These are phyloP conservation scores for Abrostola tripartita DNA, from an alignment of 2,888 invertebrate species.

Conservation along the genomic window DNA sequence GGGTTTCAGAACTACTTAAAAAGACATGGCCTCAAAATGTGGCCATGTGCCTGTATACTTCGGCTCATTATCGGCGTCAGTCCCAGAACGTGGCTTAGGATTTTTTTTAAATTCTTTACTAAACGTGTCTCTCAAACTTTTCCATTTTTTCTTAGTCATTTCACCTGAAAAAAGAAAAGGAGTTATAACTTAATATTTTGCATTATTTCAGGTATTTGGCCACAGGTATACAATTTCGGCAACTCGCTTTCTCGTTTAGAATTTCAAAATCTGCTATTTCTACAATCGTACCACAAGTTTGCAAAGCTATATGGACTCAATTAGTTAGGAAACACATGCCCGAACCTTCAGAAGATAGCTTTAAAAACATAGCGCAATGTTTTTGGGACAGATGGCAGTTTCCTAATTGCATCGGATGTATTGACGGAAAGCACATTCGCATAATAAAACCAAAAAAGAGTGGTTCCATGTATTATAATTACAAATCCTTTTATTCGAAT, in stretches of 20 bases:
- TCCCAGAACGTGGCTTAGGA: constrained; percentile 47
- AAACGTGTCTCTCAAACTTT: constrained; percentile 51
- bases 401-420: constrained; percentile 41
- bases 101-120: constrained; percentile 48
- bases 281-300: constrained; percentile 48
- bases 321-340: constrained; percentile 41
- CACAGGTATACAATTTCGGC: constrained; percentile 47
- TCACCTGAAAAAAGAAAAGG: constrained; percentile 39
- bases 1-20: constrained; percentile 45
- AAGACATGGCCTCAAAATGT: constrained; percentile 49
- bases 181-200: constrained; percentile 30
- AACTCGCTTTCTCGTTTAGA: constrained; percentile 47
- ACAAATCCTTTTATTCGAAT: constrained; percentile 39
- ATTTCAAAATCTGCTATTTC: constrained; percentile 52
- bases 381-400: constrained; percentile 42
- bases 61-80: constrained; percentile 43
- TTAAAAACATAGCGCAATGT: constrained; percentile 41
- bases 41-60: constrained; percentile 52
- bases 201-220: constrained; percentile 46
- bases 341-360: constrained; percentile 34
- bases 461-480: constrained; percentile 38
- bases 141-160: constrained; percentile 50
- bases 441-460: constrained; percentile 27
- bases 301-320: constrained; percentile 46
- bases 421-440: constrained; percentile 46